phyloP scores from a whole-genome alignment of 1,140 invertebrate species.

The Holcopasites calliopsidis region DNA sequence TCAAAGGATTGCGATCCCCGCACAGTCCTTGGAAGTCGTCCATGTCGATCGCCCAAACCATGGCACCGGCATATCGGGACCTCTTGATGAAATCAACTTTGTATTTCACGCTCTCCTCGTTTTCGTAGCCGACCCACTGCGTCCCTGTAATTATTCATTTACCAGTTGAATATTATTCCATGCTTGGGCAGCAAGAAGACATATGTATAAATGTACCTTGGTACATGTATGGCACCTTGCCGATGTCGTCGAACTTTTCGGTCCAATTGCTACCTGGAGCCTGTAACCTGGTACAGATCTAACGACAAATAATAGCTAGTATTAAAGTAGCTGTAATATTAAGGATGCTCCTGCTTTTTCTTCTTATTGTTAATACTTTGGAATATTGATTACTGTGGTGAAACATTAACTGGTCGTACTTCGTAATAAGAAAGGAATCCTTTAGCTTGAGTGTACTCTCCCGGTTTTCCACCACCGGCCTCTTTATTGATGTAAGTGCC shows the following conservation, averaged over 20 bases:
- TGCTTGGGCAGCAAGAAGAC: not conserved
- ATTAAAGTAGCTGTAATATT: too few relatives aligned
- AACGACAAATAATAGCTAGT: constrained; percentile 47
- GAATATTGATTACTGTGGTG: too few relatives aligned
- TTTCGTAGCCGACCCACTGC: constrained; percentile 96
- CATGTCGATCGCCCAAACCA: constrained; percentile 95
- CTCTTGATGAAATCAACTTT: constrained; percentile 93
- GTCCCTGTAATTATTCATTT: constrained; percentile 77
- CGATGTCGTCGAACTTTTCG: constrained; percentile 89
- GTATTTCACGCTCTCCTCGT: constrained; percentile 87
- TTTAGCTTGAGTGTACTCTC: constrained; percentile 90
- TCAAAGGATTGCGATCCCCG: constrained; percentile 86
- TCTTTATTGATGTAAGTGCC: constrained; percentile 93
- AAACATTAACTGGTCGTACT: constrained; percentile 80
- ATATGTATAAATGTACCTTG: constrained; percentile 81
- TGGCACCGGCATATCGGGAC: constrained; percentile 90
- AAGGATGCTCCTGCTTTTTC: too few relatives aligned
- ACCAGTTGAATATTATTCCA: not conserved
- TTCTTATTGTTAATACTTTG: too few relatives aligned
- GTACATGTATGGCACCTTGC: constrained; percentile 91
- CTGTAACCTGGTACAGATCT: constrained; percentile 89
- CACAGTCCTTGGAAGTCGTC: constrained; percentile 90
- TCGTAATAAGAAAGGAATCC: constrained; percentile 95
- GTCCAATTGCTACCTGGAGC: constrained; percentile 86
- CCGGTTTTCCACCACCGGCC: constrained; percentile 90